Conservation (phyloP, 2,797 vertebrate genomes). For the Leptodactylus fallax region DNA sequence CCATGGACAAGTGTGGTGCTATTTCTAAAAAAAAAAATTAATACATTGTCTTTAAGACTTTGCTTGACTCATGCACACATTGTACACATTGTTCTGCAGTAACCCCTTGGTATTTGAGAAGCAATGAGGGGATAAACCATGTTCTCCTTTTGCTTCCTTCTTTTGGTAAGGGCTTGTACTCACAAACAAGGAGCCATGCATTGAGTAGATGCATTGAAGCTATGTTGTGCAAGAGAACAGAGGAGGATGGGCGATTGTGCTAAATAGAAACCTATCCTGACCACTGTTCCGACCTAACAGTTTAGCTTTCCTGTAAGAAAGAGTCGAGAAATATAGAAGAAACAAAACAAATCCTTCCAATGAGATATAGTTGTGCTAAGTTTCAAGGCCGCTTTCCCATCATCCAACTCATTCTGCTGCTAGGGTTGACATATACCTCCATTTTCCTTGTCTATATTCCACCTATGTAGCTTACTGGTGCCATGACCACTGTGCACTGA, state of each 20-base stretch:
- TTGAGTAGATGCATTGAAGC: slow-evolving; percentile 30
- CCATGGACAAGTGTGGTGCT: neutral
- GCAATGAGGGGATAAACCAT: slow-evolving; percentile 51
- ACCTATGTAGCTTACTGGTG: neutral
- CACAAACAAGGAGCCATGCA: slow-evolving; percentile 49
- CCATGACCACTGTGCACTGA: too few species aligned
- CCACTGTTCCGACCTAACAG: neutral
- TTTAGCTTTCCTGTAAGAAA: slow-evolving; percentile 34
- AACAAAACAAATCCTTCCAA: slow-evolving; percentile 16
- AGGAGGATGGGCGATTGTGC: slow-evolving; percentile 20
- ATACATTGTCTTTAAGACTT: neutral
- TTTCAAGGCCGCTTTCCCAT: neutral
- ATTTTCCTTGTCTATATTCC: neutral
- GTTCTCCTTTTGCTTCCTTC: slow-evolving; percentile 60
- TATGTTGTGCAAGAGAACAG: slow-evolving; percentile 29
- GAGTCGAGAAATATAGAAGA: slow-evolving; percentile 4
- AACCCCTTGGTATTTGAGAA: slow-evolving; percentile 41
- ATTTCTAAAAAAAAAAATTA: neutral
- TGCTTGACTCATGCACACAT: neutral
- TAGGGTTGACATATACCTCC: neutral
- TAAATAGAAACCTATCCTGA: neutral
- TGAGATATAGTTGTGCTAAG: slow-evolving; percentile 9
- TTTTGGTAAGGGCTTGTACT: slow-evolving; percentile 30
- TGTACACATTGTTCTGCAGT: slow-evolving; percentile 12
- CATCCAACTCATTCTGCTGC: neutral